phyloP scores from a whole-genome alignment of 2,888 invertebrate genomes.

The Trachelus tabidus region DNA sequence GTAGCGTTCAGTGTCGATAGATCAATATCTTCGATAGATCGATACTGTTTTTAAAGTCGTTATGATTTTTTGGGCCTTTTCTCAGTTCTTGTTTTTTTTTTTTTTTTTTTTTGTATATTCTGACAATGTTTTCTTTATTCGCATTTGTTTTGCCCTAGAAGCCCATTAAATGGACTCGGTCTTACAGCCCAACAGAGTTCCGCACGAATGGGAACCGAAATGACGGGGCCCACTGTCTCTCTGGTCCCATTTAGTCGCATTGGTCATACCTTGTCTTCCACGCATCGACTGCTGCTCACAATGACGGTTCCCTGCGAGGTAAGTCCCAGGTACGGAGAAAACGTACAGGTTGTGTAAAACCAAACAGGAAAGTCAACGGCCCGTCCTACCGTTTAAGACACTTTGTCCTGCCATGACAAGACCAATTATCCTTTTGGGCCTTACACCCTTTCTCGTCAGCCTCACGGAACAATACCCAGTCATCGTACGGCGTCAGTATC shows the following conservation, averaged over 20 bases:
- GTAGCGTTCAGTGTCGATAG: too few relatives aligned
- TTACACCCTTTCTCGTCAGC: too few relatives aligned
- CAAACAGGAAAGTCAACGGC: slow-evolving; percentile 2
- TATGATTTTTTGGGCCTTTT: too few relatives aligned
- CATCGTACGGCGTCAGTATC: too few relatives aligned
- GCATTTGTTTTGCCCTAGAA: too few relatives aligned
- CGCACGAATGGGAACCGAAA: slow-evolving; percentile 34
- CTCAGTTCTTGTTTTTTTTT: too few relatives aligned
- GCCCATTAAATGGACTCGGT: too few relatives aligned
- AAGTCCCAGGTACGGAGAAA: not conserved
- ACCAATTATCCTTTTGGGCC: slow-evolving; percentile 27
- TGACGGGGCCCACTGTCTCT: slow-evolving; percentile 32
- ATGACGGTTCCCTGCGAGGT: slow-evolving; percentile 22
- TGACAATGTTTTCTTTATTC: too few relatives aligned
- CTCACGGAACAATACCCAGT: too few relatives aligned
- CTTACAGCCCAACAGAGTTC: slow-evolving; percentile 33
- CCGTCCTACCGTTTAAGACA: slow-evolving; percentile 14
- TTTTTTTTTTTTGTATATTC: too few relatives aligned
- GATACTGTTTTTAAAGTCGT: too few relatives aligned
- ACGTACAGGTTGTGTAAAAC: slow-evolving; percentile 5
- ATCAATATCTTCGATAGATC: too few relatives aligned
- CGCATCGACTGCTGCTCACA: slow-evolving; percentile 31
- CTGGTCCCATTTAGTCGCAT: slow-evolving; percentile 38
- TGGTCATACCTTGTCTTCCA: slow-evolving; percentile 35
- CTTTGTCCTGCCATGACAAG: slow-evolving; percentile 36